phyloP scores from a whole-genome alignment of 2,113 vertebrate genomes.

The Castor canadensis region DNA sequence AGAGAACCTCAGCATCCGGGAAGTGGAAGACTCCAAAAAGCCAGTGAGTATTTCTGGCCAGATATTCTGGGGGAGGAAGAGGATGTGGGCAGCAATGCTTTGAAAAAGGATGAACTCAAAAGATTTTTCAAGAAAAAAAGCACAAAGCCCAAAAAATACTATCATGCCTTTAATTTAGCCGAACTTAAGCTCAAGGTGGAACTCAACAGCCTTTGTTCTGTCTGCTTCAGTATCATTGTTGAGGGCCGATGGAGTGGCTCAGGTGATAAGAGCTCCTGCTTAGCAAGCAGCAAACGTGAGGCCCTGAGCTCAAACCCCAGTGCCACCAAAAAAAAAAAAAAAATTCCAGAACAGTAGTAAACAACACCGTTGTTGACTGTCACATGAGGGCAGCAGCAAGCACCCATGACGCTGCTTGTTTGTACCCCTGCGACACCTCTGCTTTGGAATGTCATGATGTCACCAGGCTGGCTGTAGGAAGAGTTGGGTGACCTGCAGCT shows the following conservation, averaged over 20 bases:
- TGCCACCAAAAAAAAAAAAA: no score
- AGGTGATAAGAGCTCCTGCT: no score
- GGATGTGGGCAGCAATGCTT: fast-evolving
- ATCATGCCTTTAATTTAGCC: neutral
- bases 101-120: neutral
- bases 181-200: neutral
- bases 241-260: no score
- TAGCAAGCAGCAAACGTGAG: no score
- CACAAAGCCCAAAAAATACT: neutral
- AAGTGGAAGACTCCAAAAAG: conserved; percentile 97
- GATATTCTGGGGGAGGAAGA: fast-evolving
- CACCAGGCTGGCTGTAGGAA: neutral
- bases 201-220: fast-evolving
- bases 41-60: conserved; percentile 85
- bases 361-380: no score
- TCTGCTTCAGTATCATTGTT: neutral
- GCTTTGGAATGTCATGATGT: fast-evolving
- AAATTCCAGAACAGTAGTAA: no score
- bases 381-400: neutral
- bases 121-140: neutral
- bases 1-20: conserved; percentile 97
- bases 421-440: neutral
- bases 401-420: fast-evolving
- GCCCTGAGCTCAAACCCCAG: no score
- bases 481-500: fast-evolving